A percentile compares a stretch with the other conserved stretches of the same genome.
These are phyloP conservation scores for Amblyornis subalaris DNA, from an alignment of 2,113 vertebrate genomes.

Conservation along the genomic window DNA sequence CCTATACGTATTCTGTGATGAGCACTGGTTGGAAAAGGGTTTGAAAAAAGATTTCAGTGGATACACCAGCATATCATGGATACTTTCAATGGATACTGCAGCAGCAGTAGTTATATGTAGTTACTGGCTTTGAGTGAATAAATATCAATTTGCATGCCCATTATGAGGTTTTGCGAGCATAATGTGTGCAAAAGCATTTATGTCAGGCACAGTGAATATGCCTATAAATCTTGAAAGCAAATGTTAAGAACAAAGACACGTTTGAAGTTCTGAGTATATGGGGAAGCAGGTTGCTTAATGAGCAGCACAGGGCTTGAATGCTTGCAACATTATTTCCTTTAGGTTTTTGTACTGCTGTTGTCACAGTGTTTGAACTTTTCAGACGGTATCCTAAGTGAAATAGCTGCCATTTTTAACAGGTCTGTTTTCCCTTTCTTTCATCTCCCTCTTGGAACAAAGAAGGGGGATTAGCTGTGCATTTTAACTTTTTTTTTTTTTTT, in stretches of 20 bases:
- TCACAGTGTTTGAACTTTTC: neutral
- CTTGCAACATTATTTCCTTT: neutral
- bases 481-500: neutral
- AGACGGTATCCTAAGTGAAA: neutral
- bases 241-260: constrained; percentile 7
- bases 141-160: constrained; percentile 28
- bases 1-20: neutral
- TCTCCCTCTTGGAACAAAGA: neutral
- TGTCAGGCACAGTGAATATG: neutral
- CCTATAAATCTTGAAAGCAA: constrained; percentile 44
- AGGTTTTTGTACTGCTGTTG: neutral
- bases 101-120: neutral
- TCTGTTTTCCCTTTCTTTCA: neutral
- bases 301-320: neutral
- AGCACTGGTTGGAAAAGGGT: neutral
- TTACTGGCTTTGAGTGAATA: constrained; percentile 18
- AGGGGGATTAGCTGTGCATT: neutral
- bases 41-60: neutral
- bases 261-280: constrained; percentile 16
- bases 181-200: constrained; percentile 22
- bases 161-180: constrained; percentile 26
- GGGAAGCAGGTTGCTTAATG: constrained; percentile 9
- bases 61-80: neutral
- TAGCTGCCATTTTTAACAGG: neutral
- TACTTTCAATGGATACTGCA: neutral